phyloP scores from a whole-genome alignment of 2,797 vertebrate species.

The Parotocinclus haroldoi region DNA sequence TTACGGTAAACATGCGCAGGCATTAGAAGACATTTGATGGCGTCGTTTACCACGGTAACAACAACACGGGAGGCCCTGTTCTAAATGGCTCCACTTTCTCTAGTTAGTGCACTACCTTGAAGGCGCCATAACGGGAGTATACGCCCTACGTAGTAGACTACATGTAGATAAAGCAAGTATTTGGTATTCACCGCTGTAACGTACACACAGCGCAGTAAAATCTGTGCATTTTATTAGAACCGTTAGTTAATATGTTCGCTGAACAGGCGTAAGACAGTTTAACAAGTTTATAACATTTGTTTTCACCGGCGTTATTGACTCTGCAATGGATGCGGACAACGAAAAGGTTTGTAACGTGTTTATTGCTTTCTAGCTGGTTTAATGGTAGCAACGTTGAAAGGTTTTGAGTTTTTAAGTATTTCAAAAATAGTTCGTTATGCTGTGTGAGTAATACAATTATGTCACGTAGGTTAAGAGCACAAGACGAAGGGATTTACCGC shows the following conservation, averaged over 20 bases:
- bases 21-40: conserved; percentile 19
- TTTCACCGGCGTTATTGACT: not conserved
- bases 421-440: not conserved
- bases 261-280: too few relatives aligned
- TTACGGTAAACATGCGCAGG: conserved; percentile 2
- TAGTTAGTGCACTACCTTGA: not conserved
- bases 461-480: conserved; percentile 35
- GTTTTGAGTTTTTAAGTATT: too few relatives aligned
- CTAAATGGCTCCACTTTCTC: not conserved
- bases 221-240: not conserved
- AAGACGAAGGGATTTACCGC: conserved; percentile 65
- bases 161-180: not conserved
- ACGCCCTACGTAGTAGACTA: not conserved
- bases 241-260: too few relatives aligned
- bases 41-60: conserved; percentile 38
- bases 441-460: not conserved
- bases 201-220: conserved; percentile 1
- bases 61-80: conserved; percentile 12
- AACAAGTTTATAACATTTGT: not conserved
- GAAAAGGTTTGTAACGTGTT: conserved; percentile 1
- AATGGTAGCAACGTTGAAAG: too few relatives aligned
- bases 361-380: not conserved
- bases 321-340: conserved; percentile 4
- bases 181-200: not conserved
- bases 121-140: not conserved